Conservation (phyloP, 2,888 invertebrate genomes). For the Polietes domitor region DNA sequence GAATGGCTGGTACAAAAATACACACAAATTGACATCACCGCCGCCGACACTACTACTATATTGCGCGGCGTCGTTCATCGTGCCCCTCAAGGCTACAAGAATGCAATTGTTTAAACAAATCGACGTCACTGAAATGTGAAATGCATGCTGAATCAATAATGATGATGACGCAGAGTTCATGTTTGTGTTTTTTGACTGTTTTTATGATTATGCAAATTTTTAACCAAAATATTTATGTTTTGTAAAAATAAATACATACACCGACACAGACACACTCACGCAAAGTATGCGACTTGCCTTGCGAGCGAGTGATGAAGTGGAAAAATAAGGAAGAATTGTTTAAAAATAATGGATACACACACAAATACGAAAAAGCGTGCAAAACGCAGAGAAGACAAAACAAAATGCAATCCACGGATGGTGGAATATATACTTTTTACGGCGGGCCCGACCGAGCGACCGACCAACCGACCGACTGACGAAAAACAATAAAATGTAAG, state of each 20-base stretch:
- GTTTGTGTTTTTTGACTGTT: background rate
- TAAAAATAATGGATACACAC: constrained; percentile 65
- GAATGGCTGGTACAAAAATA: background rate
- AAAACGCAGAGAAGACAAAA: constrained; percentile 40
- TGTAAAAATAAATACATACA: background rate
- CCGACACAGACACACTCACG: background rate
- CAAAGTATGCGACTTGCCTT: background rate
- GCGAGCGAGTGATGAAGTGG: background rate
- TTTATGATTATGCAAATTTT: constrained; percentile 2
- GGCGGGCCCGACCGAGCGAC: constrained; percentile 30
- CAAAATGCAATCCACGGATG: constrained; percentile 42
- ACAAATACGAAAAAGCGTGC: constrained; percentile 61
- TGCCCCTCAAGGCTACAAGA: constrained; percentile 23
- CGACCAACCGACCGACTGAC: constrained; percentile 17
- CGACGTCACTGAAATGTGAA: background rate
- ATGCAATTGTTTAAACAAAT: constrained; percentile 14
- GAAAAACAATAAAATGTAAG: constrained; percentile 3
- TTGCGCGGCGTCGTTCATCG: background rate
- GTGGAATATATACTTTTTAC: constrained; percentile 42
- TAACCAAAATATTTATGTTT: constrained; percentile 25
- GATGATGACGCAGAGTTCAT: background rate
- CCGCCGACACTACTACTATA: background rate
- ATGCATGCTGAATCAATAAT: background rate
- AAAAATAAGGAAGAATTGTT: constrained; percentile 28
- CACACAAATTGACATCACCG: constrained; percentile 24